Evolutionary conservation across 2,113 vertebrate genomes (phyloP).

Genomic region (Eonycteris spelaea): DNA sequence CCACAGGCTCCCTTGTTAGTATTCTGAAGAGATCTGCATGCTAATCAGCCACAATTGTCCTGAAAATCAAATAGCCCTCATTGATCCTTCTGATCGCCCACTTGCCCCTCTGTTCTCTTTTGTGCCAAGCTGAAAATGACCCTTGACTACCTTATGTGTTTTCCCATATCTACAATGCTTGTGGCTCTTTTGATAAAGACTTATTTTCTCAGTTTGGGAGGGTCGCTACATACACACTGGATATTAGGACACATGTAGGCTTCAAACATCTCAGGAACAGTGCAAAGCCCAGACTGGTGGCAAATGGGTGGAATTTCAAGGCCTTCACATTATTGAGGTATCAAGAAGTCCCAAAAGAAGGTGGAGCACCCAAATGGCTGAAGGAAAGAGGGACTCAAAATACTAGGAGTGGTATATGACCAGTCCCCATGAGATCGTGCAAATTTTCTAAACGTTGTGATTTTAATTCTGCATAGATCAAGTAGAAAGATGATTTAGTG

Average conservation of each 20-base stretch:
- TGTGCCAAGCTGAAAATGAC: neutral
- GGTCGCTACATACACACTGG: neutral
- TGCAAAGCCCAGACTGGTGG: neutral
- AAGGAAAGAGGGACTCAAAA: neutral
- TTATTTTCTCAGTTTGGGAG: neutral
- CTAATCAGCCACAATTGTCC: slow-evolving; percentile 10
- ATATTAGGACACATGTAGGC: neutral
- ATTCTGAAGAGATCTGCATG: slow-evolving; percentile 18
- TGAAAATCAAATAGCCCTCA: slow-evolving; percentile 33
- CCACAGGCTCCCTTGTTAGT: neutral
- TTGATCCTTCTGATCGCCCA: neutral
- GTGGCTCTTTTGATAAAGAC: neutral
- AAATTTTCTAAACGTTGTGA: neutral
- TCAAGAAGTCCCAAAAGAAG: neutral
- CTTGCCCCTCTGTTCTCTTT: neutral
- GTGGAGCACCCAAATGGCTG: neutral
- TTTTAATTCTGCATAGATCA: neutral
- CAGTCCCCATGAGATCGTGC: neutral
- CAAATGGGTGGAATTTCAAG: neutral
- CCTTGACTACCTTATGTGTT: neutral
- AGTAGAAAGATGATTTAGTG: neutral
- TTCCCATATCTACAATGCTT: neutral
- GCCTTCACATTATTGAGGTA: neutral
- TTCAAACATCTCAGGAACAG: neutral
- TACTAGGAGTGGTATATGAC: neutral